These are phyloP conservation scores for Pachycephus smyrnensis DNA, from an alignment of 2,888 invertebrate genomes.

Conservation along the genomic window DNA sequence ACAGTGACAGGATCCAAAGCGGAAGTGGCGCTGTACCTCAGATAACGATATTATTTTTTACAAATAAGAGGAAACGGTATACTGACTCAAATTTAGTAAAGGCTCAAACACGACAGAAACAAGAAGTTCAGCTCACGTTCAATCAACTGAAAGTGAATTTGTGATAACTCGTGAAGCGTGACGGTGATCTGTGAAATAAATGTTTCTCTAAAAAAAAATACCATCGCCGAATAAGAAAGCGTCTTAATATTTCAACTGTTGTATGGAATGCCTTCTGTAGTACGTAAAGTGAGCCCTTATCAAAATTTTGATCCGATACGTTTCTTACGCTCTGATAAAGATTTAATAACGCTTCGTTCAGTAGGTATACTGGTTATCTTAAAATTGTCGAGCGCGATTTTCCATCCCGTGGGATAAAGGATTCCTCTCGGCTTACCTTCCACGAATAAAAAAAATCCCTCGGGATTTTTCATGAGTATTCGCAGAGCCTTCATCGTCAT, in stretches of 20 bases:
- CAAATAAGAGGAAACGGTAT: neutral
- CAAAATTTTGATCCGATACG: neutral
- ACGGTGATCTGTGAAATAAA: neutral
- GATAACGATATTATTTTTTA: neutral
- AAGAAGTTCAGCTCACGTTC: neutral
- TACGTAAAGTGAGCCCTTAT: neutral
- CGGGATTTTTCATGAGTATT: slow-evolving; percentile 78
- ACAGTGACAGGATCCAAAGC: neutral
- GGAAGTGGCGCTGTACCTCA: neutral
- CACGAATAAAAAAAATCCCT: slow-evolving; percentile 81
- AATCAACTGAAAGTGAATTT: neutral
- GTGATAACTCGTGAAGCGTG: neutral
- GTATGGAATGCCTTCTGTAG: neutral
- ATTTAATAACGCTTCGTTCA: neutral
- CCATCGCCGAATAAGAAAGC: neutral
- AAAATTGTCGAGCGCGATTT: neutral
- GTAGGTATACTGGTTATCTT: neutral
- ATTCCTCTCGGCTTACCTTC: slow-evolving; percentile 71
- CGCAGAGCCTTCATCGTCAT: slow-evolving; percentile 82
- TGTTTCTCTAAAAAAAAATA: neutral
- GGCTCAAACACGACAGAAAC: neutral
- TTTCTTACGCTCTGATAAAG: neutral
- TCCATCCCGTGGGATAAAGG: too few relatives aligned
- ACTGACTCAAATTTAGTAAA: neutral
- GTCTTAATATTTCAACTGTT: neutral